These are phyloP conservation scores for Myotis davidii DNA, from an alignment of 2,113 vertebrate genomes.

Conservation along the genomic window DNA sequence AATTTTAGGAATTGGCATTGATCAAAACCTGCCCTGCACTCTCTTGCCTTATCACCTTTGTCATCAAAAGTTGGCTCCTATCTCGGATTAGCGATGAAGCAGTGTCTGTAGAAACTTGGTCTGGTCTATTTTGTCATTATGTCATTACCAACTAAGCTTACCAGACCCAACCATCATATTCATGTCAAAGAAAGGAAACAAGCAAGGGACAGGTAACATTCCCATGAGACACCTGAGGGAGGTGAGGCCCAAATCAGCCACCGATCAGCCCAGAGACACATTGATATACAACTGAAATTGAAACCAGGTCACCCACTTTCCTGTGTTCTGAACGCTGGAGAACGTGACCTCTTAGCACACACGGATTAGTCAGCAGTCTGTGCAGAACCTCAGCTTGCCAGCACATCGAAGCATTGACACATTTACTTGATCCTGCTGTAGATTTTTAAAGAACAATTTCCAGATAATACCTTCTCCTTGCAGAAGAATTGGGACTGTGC, in stretches of 20 bases:
- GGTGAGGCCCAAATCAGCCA: neutral
- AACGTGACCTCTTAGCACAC: neutral
- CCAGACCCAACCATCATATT: neutral
- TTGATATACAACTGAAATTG: neutral
- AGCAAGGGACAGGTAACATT: neutral
- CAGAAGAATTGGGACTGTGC: neutral
- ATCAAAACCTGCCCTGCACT: neutral
- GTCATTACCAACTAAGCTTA: neutral
- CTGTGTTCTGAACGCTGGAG: neutral
- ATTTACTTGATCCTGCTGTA: neutral
- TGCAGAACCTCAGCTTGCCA: neutral
- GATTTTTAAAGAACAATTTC: neutral
- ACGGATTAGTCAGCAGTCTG: neutral
- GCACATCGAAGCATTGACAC: neutral
- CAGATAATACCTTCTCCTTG: neutral
- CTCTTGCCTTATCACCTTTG: neutral
- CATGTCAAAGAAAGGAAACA: neutral
- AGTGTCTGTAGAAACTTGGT: neutral
- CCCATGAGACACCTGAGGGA: neutral
- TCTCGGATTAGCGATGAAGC: neutral
- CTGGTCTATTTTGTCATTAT: constrained; percentile 17
- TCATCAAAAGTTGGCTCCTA: neutral
- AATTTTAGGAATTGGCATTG: neutral
- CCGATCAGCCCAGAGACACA: neutral
- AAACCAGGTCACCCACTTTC: neutral